phyloP scores from a whole-genome alignment of 2,797 vertebrate genomes.

The Sebastes itinus region DNA sequence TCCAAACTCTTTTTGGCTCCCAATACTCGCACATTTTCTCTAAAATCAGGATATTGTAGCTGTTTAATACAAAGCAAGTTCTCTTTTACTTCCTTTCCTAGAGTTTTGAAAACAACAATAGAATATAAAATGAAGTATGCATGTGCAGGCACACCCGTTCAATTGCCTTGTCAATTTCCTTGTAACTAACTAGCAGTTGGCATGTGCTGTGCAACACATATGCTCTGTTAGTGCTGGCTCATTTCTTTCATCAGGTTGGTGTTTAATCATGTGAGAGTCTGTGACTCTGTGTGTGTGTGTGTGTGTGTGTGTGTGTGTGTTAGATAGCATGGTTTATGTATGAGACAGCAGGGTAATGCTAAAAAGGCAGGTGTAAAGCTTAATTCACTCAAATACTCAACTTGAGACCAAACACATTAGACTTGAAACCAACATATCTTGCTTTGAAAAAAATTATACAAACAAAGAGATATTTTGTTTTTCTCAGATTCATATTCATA shows the following conservation, averaged over 20 bases:
- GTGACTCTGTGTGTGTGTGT: not conserved
- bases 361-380: constrained; percentile 12
- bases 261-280: constrained; percentile 27
- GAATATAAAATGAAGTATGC: not conserved
- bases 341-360: constrained; percentile 1
- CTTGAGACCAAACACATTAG: not conserved
- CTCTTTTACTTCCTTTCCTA: not conserved
- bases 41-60: not conserved
- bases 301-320: not conserved
- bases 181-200: constrained; percentile 34
- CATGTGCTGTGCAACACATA: constrained; percentile 49
- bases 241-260: constrained; percentile 59
- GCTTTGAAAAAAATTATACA: not conserved
- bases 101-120: not conserved
- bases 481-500: not conserved
- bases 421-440: not conserved
- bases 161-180: not conserved
- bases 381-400: not conserved
- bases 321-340: not conserved
- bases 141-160: not conserved
- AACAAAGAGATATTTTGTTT: not conserved
- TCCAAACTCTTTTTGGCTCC: not conserved
- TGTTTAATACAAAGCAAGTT: not conserved
- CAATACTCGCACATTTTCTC: not conserved
- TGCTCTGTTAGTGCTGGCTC: constrained; percentile 51